phyloP scores from a whole-genome alignment of 2,113 vertebrate species.

The Otis tarda region DNA sequence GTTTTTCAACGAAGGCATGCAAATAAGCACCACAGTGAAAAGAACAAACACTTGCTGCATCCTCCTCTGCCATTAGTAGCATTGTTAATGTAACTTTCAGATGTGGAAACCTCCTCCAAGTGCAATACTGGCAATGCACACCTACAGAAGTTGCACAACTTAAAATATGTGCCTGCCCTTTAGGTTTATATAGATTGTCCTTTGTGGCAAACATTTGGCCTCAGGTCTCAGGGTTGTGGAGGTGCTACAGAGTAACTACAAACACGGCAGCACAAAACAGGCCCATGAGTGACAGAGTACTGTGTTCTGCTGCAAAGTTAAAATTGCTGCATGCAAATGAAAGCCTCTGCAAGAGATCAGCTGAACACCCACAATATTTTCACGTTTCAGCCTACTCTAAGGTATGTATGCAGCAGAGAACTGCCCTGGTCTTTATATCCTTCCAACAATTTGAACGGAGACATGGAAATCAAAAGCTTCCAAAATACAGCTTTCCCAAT shows the following conservation, averaged over 20 bases:
- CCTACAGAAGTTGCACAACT: not conserved
- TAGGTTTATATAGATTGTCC: not conserved
- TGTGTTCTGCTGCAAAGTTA: not conserved
- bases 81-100: not conserved
- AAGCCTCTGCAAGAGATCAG: not conserved
- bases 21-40: not conserved
- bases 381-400: not conserved
- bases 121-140: not conserved
- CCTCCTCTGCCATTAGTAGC: not conserved
- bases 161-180: not conserved
- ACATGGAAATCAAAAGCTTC: not conserved
- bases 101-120: not conserved
- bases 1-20: not conserved
- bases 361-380: not conserved
- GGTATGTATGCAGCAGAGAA: not conserved
- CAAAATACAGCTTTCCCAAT: rapidly evolving
- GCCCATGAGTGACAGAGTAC: not conserved
- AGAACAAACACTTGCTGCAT: not conserved
- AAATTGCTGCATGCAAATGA: not conserved
- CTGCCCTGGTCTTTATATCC: not conserved
- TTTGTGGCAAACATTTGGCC: not conserved
- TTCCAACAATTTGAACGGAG: not conserved
- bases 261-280: not conserved
- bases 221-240: not conserved
- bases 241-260: not conserved